Conservation (phyloP, 2,113 vertebrate species). For the Macquaria ambigua region DNA sequence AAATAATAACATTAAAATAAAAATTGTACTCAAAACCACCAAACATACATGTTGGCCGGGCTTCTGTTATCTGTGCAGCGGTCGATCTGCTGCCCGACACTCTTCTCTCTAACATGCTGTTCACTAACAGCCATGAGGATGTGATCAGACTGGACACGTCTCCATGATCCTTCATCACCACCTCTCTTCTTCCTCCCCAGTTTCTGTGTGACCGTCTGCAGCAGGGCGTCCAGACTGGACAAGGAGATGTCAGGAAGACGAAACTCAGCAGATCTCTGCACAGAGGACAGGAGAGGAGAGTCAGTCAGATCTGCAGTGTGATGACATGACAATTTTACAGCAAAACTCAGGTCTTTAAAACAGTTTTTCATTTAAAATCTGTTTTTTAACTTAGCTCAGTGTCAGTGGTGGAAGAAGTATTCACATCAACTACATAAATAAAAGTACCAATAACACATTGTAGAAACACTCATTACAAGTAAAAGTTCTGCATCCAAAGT, state of each 20-base stretch:
- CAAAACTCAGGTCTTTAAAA: background rate
- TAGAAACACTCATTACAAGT: background rate
- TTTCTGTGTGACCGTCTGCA: constrained; percentile 61
- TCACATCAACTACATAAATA: background rate
- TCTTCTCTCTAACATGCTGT: constrained; percentile 42
- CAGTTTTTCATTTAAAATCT: background rate
- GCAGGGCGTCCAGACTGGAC: constrained; percentile 61
- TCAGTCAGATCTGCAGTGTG: background rate
- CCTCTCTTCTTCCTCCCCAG: constrained; percentile 58
- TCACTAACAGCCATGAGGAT: constrained; percentile 32
- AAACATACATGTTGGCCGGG: background rate
- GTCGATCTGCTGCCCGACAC: background rate
- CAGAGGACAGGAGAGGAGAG: background rate
- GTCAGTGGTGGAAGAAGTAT: background rate
- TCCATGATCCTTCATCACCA: constrained; percentile 24
- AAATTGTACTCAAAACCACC: background rate
- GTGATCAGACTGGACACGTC: constrained; percentile 30
- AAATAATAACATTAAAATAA: background rate
- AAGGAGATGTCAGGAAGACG: constrained; percentile 63
- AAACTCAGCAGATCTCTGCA: constrained; percentile 51
- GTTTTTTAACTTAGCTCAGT: background rate
- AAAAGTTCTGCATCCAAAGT: background rate
- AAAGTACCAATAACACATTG: background rate
- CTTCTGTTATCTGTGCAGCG: background rate
- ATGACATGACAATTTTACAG: too few relatives aligned